Conservation (phyloP, 2,113 vertebrate genomes). For the Nycticebus coucang region DNA sequence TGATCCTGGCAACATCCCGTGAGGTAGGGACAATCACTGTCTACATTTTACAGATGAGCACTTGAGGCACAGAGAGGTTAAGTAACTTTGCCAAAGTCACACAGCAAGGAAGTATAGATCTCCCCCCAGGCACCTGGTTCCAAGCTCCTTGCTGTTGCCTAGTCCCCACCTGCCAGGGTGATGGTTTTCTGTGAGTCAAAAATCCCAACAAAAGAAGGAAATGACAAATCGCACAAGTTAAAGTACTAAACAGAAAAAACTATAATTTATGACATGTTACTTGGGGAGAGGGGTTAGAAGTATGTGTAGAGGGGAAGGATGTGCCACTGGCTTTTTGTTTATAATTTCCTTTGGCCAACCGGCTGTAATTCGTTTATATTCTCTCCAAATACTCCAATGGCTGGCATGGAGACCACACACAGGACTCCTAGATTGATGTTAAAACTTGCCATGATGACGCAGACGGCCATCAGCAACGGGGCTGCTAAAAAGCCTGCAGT, state of each 20-base stretch:
- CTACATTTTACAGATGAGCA: neutral
- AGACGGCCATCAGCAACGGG: fast-evolving
- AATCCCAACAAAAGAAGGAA: neutral
- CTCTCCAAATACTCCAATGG: fast-evolving
- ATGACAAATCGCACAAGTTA: too few relatives aligned
- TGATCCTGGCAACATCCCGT: neutral
- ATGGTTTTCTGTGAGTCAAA: neutral
- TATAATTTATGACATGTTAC: fast-evolving
- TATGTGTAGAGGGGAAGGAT: neutral
- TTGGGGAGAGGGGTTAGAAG: neutral
- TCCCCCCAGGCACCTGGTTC: neutral
- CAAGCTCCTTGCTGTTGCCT: neutral
- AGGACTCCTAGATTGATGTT: neutral
- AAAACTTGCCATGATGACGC: too few relatives aligned
- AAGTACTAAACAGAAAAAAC: neutral
- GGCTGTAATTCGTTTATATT: fast-evolving
- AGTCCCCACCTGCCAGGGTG: neutral
- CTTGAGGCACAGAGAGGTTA: neutral
- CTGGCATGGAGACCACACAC: neutral
- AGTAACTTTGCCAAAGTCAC: neutral
- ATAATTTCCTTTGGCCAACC: neutral
- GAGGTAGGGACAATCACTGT: too few relatives aligned
- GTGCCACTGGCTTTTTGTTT: fast-evolving
- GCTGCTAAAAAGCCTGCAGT: too few relatives aligned
- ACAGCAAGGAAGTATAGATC: neutral